phyloP scores from a whole-genome alignment of 2,888 invertebrate genomes.

The Magallana nippona region DNA sequence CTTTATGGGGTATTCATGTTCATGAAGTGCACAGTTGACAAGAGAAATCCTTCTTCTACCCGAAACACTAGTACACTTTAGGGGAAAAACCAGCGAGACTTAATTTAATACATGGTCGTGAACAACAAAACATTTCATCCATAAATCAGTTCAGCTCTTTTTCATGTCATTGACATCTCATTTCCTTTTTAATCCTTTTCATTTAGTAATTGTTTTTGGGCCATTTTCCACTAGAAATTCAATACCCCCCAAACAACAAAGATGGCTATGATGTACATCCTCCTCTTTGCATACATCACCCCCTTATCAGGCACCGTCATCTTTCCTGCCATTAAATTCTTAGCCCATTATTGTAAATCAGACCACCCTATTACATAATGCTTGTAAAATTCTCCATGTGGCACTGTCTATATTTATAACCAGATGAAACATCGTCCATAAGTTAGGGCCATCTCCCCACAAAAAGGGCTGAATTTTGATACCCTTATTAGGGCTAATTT shows the following conservation, averaged over 20 bases:
- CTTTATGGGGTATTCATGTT: not conserved
- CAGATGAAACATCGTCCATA: not conserved
- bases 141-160: not conserved
- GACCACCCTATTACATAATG: constrained; percentile 1
- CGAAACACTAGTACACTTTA: too few relatives aligned
- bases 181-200: not conserved
- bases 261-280: not conserved
- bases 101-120: not conserved
- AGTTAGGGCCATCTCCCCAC: not conserved
- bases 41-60: too few relatives aligned
- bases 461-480: not conserved
- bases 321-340: not conserved
- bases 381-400: not conserved
- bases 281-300: not conserved
- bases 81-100: not conserved
- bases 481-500: constrained; percentile 3
- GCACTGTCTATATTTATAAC: too few relatives aligned
- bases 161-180: constrained; percentile 3
- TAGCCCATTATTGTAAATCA: not conserved
- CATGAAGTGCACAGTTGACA: too few relatives aligned
- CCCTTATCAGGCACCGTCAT: not conserved
- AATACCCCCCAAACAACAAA: not conserved
- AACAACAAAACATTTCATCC: not conserved
- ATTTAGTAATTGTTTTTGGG: not conserved
- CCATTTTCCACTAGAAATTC: not conserved